Conservation (phyloP, 2,888 invertebrate species). For the Operophtera brumata region DNA sequence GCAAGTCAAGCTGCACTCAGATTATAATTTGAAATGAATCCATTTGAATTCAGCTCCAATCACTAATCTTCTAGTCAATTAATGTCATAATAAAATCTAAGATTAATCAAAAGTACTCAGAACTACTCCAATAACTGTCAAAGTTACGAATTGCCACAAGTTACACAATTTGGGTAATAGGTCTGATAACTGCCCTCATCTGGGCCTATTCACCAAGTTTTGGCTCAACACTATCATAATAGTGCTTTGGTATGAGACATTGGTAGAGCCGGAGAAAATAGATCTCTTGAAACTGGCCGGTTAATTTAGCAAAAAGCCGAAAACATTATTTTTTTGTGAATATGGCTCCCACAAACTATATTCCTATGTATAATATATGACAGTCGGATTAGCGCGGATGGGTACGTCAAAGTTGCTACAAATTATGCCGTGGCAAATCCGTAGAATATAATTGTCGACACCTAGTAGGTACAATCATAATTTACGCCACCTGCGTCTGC, state of each 20-base stretch:
- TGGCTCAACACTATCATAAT: slow-evolving; percentile 1
- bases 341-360: too few relatives aligned
- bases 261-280: background rate
- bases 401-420: too few relatives aligned
- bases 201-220: slow-evolving; percentile 4
- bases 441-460: too few relatives aligned
- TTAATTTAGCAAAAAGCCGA: too few relatives aligned
- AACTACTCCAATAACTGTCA: slow-evolving; percentile 17
- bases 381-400: too few relatives aligned
- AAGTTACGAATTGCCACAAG: slow-evolving; percentile 13
- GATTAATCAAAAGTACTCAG: slow-evolving; percentile 6
- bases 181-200: slow-evolving; percentile 9
- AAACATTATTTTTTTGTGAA: too few relatives aligned
- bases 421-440: too few relatives aligned
- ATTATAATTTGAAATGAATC: background rate
- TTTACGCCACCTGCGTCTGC: too few relatives aligned
- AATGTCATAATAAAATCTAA: slow-evolving; percentile 1
- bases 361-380: too few relatives aligned
- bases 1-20: background rate
- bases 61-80: slow-evolving; percentile 9
- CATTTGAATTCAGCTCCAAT: background rate
- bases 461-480: too few relatives aligned
- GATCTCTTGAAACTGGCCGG: background rate
- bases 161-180: slow-evolving; percentile 19
- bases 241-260: background rate